A percentile compares a stretch with the other conserved stretches of the same genome.
Conservation (phyloP, 2,113 vertebrate species). For the Etheostoma spectabile region DNA sequence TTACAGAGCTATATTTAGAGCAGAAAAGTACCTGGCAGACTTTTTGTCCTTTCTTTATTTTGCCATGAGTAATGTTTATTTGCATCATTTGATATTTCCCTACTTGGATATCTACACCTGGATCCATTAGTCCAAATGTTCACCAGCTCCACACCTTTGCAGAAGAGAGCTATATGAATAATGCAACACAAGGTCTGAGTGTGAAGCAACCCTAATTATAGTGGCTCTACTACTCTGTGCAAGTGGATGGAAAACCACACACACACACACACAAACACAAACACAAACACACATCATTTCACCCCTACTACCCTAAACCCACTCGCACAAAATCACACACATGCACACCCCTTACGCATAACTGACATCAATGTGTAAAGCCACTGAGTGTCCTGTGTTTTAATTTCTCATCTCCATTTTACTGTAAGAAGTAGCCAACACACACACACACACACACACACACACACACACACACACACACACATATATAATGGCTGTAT, state of each 20-base stretch:
- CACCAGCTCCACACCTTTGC: constrained; percentile 47
- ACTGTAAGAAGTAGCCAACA: constrained; percentile 15
- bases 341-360: constrained; percentile 35
- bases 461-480: constrained; percentile 10
- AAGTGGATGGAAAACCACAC: constrained; percentile 35
- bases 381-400: constrained; percentile 9
- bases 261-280: constrained; percentile 22
- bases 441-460: constrained; percentile 5
- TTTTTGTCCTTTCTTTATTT: neutral
- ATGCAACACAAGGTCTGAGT: constrained; percentile 46
- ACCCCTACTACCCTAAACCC: constrained; percentile 11
- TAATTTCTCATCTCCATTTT: neutral
- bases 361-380: constrained; percentile 53
- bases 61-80: constrained; percentile 9
- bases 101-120: constrained; percentile 49
- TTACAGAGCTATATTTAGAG: neutral
- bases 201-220: constrained; percentile 61
- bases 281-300: neutral
- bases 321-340: constrained; percentile 50
- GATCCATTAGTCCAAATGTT: constrained; percentile 62
- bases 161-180: constrained; percentile 54
- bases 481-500: neutral
- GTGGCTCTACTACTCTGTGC: constrained; percentile 25
- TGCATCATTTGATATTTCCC: constrained; percentile 33
- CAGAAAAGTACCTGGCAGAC: neutral